Conservation (phyloP, 1,140 invertebrate species). For the Ostrea denselamellosa region DNA sequence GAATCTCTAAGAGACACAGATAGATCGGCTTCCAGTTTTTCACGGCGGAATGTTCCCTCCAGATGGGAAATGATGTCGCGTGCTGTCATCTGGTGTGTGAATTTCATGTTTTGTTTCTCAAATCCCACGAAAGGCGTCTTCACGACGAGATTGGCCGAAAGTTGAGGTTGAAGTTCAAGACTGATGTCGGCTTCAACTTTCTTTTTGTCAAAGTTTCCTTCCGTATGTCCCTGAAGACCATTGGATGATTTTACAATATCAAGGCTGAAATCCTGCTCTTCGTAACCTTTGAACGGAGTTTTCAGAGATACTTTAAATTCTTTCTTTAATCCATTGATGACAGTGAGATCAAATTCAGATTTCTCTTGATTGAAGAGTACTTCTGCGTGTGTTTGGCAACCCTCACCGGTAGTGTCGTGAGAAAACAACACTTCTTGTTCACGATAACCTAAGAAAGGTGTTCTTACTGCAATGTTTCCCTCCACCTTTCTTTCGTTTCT, state of each 20-base stretch:
- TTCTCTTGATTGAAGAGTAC: conserved; percentile 45
- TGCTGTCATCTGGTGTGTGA: neutral
- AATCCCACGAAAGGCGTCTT: conserved; percentile 17
- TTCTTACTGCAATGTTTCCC: conserved; percentile 2
- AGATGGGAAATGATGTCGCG: conserved; percentile 19
- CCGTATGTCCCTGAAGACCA: conserved; percentile 7
- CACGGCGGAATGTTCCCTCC: neutral
- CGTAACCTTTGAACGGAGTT: conserved; percentile 25
- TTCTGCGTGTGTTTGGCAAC: conserved; percentile 44
- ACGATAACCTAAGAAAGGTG: conserved; percentile 22
- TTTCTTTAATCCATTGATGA: conserved; percentile 22
- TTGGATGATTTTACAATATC: neutral
- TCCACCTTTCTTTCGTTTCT: neutral
- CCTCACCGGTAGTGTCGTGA: conserved; percentile 38
- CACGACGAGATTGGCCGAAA: neutral
- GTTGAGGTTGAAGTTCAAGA: neutral
- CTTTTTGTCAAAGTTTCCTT: neutral
- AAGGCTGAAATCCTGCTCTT: neutral
- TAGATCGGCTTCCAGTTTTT: neutral
- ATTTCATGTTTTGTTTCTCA: neutral
- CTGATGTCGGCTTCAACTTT: neutral
- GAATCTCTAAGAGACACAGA: conserved; percentile 5
- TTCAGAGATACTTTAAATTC: conserved; percentile 42
- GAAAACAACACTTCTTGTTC: conserved; percentile 21
- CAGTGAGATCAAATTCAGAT: conserved; percentile 47